Percentiles rank a stretch among this genome's conserved stretches.
phyloP scores from a whole-genome alignment of 1,140 invertebrate species.

The Druon quercuslanigerum region DNA sequence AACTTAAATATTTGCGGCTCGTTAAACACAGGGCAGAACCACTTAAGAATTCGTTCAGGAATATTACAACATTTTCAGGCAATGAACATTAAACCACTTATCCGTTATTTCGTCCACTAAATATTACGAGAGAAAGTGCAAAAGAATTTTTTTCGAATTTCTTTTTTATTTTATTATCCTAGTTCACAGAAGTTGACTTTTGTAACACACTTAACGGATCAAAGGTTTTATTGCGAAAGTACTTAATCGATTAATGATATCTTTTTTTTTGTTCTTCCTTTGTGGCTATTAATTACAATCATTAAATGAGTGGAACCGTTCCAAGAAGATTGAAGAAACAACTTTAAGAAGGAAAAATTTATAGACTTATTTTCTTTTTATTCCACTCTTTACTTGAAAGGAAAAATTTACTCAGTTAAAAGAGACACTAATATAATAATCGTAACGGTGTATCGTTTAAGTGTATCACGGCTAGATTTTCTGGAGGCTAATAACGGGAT shows the following conservation, averaged over 20 bases:
- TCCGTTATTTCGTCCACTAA: conserved; percentile 10
- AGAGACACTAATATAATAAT: conserved; percentile 26
- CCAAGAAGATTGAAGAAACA: conserved; percentile 8
- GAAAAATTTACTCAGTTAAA: not conserved
- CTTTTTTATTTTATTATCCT: not conserved
- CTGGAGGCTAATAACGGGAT: not conserved
- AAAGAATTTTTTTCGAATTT: not conserved
- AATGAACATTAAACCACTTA: conserved; percentile 17
- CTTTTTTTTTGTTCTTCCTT: conserved; percentile 23
- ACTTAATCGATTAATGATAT: conserved; percentile 6
- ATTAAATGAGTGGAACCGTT: conserved; percentile 26
- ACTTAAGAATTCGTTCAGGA: not conserved
- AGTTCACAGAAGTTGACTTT: not conserved
- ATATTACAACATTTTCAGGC: not conserved
- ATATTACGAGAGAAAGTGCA: conserved; percentile 17
- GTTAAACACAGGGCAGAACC: not conserved
- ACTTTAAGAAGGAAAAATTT: not conserved
- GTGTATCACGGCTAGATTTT: conserved; percentile 19
- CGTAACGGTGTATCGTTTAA: conserved; percentile 18
- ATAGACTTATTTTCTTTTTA: not conserved
- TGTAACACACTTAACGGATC: conserved; percentile 4
- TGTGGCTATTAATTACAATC: conserved; percentile 29
- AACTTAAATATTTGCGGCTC: not conserved
- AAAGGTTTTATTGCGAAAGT: conserved; percentile 1
- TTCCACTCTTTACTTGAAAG: not conserved